phyloP scores from a whole-genome alignment of 1,140 invertebrate species.

The Psilanteris sp. region DNA sequence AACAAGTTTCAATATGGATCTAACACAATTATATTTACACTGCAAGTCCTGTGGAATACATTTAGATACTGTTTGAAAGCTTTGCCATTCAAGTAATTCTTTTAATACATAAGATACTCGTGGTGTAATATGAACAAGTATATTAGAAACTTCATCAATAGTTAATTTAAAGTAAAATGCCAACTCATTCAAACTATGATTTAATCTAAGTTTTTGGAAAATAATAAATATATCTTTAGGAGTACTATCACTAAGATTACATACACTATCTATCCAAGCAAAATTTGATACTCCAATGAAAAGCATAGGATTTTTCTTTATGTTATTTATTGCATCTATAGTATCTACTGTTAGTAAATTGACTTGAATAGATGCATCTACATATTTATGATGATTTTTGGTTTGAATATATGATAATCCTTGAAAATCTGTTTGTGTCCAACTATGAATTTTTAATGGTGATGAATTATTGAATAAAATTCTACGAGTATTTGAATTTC shows the following conservation, averaged over 20 bases:
- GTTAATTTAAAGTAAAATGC: background rate
- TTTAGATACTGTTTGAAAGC: background rate
- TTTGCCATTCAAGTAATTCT: conserved; percentile 2
- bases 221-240: background rate
- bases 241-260: too few species aligned
- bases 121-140: background rate
- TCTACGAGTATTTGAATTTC: too few species aligned
- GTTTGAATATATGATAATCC: background rate
- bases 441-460: background rate
- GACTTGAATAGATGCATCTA: background rate
- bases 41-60: background rate
- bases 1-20: conserved; percentile 8
- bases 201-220: conserved; percentile 2
- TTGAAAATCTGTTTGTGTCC: background rate
- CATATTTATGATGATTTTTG: background rate
- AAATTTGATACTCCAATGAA: conserved; percentile 1
- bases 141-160: background rate
- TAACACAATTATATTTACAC: background rate
- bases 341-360: background rate
- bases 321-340: background rate
- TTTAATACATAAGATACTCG: background rate
- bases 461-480: background rate
- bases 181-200: background rate
- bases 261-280: background rate
- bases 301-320: background rate